Evolutionary conservation across 1,140 invertebrate genomes (phyloP).

Genomic region (Euura lappo): DNA sequence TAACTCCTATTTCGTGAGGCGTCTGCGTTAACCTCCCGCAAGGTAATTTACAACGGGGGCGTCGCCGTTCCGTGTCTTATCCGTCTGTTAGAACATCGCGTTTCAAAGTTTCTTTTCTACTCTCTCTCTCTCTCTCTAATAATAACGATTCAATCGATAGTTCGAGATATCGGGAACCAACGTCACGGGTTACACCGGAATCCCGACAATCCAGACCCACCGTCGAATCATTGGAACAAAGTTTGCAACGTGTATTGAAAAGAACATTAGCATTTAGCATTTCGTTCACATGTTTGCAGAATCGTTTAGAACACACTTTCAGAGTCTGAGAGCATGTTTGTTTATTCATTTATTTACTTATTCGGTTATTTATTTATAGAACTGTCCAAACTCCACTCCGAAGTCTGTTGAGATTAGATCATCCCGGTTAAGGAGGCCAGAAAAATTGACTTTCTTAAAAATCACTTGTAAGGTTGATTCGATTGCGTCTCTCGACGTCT

Average conservation of each 20-base stretch:
- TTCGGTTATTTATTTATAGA: conserved; percentile 1
- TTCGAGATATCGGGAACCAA: too few species aligned
- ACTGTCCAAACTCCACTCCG: neutral
- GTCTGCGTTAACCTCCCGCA: neutral
- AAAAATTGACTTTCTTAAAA: too few species aligned
- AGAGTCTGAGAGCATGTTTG: neutral
- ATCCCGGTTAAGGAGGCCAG: neutral
- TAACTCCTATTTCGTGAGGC: neutral
- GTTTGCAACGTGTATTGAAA: too few species aligned
- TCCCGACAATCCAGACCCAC: too few species aligned
- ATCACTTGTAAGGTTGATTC: too few species aligned
- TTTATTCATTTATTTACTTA: conserved; percentile 2
- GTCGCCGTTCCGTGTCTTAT: neutral
- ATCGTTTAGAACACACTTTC: neutral
- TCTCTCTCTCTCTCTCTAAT: too few species aligned
- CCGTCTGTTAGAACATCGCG: neutral
- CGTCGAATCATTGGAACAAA: too few species aligned
- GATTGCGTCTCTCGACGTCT: too few species aligned
- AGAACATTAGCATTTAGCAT: too few species aligned
- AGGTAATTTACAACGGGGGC: conserved; percentile 5
- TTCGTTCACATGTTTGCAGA: neutral
- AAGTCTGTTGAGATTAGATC: neutral
- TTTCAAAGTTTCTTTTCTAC: too few species aligned
- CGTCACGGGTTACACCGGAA: too few species aligned
- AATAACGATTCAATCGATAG: too few species aligned